Conservation (phyloP, 2,888 invertebrate species). For the Agrochola circellaris region DNA sequence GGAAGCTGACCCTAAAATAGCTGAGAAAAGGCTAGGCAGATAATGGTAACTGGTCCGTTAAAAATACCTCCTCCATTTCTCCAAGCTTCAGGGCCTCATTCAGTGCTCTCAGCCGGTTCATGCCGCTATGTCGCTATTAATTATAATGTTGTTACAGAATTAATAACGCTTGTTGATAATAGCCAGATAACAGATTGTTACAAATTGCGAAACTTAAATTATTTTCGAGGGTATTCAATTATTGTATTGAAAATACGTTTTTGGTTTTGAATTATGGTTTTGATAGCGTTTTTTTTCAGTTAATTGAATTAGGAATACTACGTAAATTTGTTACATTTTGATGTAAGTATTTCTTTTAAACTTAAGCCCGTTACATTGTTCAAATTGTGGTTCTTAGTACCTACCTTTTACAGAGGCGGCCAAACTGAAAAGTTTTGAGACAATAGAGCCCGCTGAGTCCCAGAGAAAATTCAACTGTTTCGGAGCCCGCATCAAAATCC, state of each 20-base stretch:
- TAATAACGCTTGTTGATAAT: slow-evolving; percentile 64
- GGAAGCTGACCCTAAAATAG: background rate
- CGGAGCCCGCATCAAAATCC: background rate
- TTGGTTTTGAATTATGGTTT: background rate
- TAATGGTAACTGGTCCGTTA: background rate
- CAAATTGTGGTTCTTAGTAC: no score
- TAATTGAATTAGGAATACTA: background rate
- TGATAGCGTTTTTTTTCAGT: background rate
- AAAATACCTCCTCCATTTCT: slow-evolving; percentile 68
- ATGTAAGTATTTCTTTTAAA: background rate
- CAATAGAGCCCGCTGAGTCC: background rate
- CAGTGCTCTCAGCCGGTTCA: slow-evolving; percentile 77
- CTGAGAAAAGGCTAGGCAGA: background rate
- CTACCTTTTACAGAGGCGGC: background rate
- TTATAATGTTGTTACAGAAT: slow-evolving; percentile 74
- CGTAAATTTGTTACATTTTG: background rate
- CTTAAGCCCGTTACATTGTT: background rate
- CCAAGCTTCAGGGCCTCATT: slow-evolving; percentile 69
- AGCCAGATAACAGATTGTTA: slow-evolving; percentile 54
- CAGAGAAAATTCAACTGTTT: background rate
- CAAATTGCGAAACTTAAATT: slow-evolving; percentile 53
- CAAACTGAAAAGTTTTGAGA: background rate
- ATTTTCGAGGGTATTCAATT: slow-evolving; percentile 51
- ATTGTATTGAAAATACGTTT: slow-evolving; percentile 36
- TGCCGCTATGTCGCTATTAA: slow-evolving; percentile 76